phyloP scores from a whole-genome alignment of 1,140 invertebrate species.

The Vollenhovia emeryi region DNA sequence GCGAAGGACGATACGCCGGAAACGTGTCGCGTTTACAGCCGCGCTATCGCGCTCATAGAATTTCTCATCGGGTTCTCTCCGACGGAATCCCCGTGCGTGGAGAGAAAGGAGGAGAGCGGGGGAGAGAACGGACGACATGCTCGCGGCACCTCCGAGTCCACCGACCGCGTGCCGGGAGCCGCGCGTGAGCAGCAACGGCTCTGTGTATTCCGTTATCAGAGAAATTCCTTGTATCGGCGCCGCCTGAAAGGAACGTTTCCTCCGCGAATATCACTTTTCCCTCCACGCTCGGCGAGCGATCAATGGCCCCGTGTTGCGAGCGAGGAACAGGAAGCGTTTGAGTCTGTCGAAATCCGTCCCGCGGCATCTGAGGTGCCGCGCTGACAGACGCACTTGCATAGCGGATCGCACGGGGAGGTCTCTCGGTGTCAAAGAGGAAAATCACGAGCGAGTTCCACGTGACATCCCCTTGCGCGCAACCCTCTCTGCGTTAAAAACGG shows the following conservation, averaged over 20 bases:
- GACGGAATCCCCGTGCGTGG: background rate
- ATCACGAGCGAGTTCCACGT: background rate
- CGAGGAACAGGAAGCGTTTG: conserved; percentile 29
- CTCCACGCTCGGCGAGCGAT: conserved; percentile 9
- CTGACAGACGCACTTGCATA: background rate
- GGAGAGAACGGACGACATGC: background rate
- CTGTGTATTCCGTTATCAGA: background rate
- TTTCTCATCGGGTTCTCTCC: conserved; percentile 51
- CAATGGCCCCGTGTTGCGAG: conserved; percentile 45
- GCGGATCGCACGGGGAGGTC: background rate
- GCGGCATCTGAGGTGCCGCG: background rate
- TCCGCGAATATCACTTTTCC: conserved; percentile 31
- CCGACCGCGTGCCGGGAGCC: too few species aligned
- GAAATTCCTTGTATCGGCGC: conserved; percentile 12
- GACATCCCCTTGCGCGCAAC: background rate
- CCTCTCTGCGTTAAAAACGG: conserved; percentile 4
- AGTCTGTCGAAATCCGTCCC: conserved; percentile 33
- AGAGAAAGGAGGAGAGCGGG: background rate
- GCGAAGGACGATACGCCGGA: conserved; percentile 3
- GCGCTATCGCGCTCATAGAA: conserved; percentile 18
- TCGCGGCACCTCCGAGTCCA: background rate
- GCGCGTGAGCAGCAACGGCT: background rate
- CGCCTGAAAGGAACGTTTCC: conserved; percentile 7
- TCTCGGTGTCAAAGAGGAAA: background rate
- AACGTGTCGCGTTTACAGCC: background rate